Evolutionary conservation across 2,113 vertebrate genomes (phyloP), one percentile per base, ranked within the genome.

Genomic region (Apteryx owenii): DNA sequence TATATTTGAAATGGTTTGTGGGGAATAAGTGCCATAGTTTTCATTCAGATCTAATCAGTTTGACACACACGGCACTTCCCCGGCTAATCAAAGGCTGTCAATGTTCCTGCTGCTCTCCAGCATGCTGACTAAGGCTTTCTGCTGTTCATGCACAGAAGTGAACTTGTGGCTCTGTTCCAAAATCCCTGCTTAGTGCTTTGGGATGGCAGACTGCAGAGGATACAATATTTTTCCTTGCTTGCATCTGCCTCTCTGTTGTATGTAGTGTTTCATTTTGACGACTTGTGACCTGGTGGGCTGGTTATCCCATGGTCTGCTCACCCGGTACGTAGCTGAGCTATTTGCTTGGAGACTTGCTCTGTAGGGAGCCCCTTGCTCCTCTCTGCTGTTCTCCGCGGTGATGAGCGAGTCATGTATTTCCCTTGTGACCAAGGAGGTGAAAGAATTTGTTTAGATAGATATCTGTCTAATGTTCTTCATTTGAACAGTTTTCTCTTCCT

Each of bases 291-390:
- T 28, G 7, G 51, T 28, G 61, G 31, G 40, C 38, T 58, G 48
- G 20, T 26, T 75, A n/a, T 48, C 12, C 3, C 60, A 38, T 31
- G 31, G 2, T 46, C 46, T 12, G 60, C 46, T 79, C 13, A 1
- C 13, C 1, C 0, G 5, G 7, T 5, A 20, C 10, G 20, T 61
- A 71, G 64, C 0, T 2, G 33, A 48, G 38, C 1, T 1, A 9
- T 54, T 28, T 71, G 23, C 81, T 10, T 66, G 56, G 25, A 11
- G 16, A 25, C 5, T 8, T 58, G 23, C 33, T 65, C 38, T 28
- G 1, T 7, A 3, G 8, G 38, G 48, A 76, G 18, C 40, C n/a
- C 38, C 25, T 85, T 0, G 1, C 18, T 9, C 22, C 16, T 26
- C 18, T 51, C 40, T 40, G 46, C 72, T 44, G 22, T 46, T 79